phyloP scores from a whole-genome alignment of 2,888 invertebrate species.

The Tenthredo mesomela region DNA sequence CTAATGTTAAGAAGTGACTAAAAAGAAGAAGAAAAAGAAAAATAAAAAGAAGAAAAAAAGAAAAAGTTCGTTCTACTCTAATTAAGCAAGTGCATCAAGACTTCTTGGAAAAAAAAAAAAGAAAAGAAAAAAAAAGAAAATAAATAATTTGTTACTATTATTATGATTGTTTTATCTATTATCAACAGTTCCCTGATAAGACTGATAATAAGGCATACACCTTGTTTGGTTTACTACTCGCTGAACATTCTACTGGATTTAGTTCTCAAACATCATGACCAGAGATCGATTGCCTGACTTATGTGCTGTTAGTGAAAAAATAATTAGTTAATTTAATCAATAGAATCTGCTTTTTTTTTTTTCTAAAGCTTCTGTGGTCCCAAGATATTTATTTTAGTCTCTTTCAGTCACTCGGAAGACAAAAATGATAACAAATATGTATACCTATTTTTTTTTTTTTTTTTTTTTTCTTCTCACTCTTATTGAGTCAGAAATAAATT shows the following conservation, averaged over 20 bases:
- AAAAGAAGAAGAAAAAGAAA: not conserved
- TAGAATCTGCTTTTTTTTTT: not conserved
- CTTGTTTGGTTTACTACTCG: conserved; percentile 56
- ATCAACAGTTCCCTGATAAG: conserved; percentile 70
- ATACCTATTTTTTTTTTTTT: too few relatives aligned
- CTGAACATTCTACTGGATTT: conserved; percentile 62
- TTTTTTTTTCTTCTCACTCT: not conserved
- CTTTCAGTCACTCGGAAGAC: not conserved
- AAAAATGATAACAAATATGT: not conserved
- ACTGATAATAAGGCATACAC: conserved; percentile 67
- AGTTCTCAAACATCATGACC: conserved; percentile 68
- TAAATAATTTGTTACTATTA: not conserved
- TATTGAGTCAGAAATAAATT: conserved; percentile 3
- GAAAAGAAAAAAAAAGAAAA: not conserved
- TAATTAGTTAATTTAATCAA: not conserved
- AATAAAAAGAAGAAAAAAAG: too few relatives aligned
- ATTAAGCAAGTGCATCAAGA: conserved; percentile 46
- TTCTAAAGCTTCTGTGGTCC: conserved; percentile 20
- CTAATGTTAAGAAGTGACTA: not conserved
- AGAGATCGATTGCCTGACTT: conserved; percentile 75
- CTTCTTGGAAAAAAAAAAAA: conserved; percentile 22
- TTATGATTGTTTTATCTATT: conserved; percentile 53
- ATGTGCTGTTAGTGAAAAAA: conserved; percentile 70
- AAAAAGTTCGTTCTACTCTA: not conserved
- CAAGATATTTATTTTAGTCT: not conserved